Evolutionary conservation across 2,113 vertebrate species (phyloP).

Genomic region (Labrus mixtus): DNA sequence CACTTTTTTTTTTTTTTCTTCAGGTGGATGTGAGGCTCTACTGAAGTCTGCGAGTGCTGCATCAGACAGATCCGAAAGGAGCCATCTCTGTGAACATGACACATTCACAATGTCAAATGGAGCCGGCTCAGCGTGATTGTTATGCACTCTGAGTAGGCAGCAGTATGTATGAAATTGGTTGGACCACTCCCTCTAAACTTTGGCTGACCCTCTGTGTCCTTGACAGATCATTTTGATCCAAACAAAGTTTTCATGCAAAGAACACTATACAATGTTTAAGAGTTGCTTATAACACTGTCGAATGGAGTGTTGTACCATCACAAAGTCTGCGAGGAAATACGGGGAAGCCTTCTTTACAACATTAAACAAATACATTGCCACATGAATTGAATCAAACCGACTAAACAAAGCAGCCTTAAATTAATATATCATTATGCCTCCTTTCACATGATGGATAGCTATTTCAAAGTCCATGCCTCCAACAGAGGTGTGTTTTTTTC

Average conservation of each 20-base stretch:
- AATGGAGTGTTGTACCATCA: background rate
- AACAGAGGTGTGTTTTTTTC: background rate
- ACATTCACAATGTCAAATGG: conserved; percentile 74
- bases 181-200: conserved; percentile 44
- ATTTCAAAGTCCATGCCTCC: background rate
- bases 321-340: background rate
- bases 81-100: conserved; percentile 63
- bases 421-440: background rate
- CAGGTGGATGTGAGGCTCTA: conserved; percentile 56
- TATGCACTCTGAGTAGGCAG: conserved; percentile 67
- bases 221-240: conserved; percentile 59
- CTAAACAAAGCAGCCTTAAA: background rate
- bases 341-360: background rate
- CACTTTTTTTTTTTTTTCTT: conserved; percentile 52
- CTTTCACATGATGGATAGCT: background rate
- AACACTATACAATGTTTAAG: conserved; percentile 43
- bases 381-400: background rate
- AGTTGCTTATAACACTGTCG: background rate
- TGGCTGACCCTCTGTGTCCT: conserved; percentile 66
- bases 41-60: conserved; percentile 70
- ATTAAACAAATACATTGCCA: background rate
- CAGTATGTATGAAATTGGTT: conserved; percentile 67
- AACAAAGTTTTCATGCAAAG: conserved; percentile 54
- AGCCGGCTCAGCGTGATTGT: conserved; percentile 70
- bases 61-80: conserved; percentile 71